phyloP scores from a whole-genome alignment of 2,797 vertebrate species.

The Bucorvus abyssinicus region DNA sequence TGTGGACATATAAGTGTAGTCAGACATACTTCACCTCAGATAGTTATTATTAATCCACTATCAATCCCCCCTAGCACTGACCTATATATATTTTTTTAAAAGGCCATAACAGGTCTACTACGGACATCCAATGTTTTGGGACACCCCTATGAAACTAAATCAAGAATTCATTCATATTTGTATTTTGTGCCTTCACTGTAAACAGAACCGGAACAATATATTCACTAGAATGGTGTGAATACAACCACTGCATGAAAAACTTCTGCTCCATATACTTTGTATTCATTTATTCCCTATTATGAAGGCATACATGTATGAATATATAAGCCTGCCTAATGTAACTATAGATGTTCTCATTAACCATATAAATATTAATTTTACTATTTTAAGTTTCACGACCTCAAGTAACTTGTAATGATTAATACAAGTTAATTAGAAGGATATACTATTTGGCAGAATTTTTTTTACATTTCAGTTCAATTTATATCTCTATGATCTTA shows the following conservation, averaged over 20 bases:
- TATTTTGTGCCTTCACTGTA: neutral
- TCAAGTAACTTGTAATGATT: neutral
- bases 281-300: neutral
- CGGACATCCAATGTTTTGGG: neutral
- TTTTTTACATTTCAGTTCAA: neutral
- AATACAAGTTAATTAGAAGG: neutral
- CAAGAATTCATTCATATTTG: neutral
- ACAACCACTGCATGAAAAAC: neutral
- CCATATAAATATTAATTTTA: neutral
- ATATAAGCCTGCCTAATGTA: neutral
- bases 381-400: neutral
- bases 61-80: neutral
- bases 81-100: neutral
- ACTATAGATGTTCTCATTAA: neutral
- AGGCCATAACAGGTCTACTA: neutral
- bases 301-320: neutral
- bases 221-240: neutral
- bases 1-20: neutral
- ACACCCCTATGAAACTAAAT: neutral
- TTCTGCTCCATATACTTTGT: neutral
- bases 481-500: neutral
- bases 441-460: neutral
- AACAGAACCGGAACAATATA: neutral
- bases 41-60: neutral
- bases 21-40: neutral